Evolutionary conservation across 1,140 invertebrate species (phyloP), one percentile per base, ranked within the genome.

Genomic region (Papilio polytes): DNA sequence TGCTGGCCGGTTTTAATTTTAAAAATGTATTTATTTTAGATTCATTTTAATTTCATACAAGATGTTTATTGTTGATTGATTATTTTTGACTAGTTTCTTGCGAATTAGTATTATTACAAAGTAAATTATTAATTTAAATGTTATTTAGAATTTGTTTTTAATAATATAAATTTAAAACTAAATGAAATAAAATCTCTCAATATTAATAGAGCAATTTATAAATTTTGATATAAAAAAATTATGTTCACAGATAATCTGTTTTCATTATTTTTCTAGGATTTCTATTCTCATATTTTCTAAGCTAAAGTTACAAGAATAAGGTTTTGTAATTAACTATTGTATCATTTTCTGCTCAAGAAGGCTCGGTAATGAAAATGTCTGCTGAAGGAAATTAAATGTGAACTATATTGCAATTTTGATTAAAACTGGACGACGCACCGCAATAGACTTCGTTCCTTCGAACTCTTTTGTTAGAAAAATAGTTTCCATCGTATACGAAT

Each of bases 331-430:
- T 12, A 63, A 9, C 59, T 63, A 26, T 63, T 31, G 20, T 88
- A 85, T 87, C 84, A 85, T 84, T 84, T 86, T 86, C 80, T 86
- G 83, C 86, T 85, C 89, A 88, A 89, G 86, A 78, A 84, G 83
- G 82, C 79, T 84, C 80, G 85, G 85, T 90, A 89, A 90, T 90
- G 86, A 90, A 91, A 90, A 84, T 88, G 81, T 82, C 70, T 78
- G 86, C 83, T 85, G 85, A 87, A 77, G 83, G 59, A 86, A 88
- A 90, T 89, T 88, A 87, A 91, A 90, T 82, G 82, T 81, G 81
- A 78, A 78, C 84, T 80, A 84, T 89, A 88, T 89, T 89, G 85
- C 89, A 81, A 84, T 83, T 87, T 87, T 87, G 81, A 86, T 87
- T 86, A 85, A 86, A 86, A 84, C 80, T 78, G 73, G 81, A 81